phyloP scores from a whole-genome alignment of 2,113 vertebrate species.

The Pycnonotus jocosus region DNA sequence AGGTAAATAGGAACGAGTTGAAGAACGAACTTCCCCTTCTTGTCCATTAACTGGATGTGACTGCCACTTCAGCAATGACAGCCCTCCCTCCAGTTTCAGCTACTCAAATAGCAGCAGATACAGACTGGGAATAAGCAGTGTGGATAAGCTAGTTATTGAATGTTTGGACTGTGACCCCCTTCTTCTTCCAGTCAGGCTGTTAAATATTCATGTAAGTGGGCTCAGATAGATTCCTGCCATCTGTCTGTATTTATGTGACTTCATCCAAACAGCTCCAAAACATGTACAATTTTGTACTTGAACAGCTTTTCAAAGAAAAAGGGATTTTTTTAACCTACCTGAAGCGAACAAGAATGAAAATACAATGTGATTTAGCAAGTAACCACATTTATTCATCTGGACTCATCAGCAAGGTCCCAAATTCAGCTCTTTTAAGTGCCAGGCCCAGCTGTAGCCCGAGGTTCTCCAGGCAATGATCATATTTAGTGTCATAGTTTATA shows the following conservation, averaged over 20 bases:
- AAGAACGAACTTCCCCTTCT: background rate
- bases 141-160: constrained; percentile 21
- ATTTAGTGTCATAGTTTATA: background rate
- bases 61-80: background rate
- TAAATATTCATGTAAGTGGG: constrained; percentile 44
- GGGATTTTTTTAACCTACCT: background rate
- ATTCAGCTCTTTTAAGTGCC: background rate
- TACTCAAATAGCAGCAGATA: constrained; percentile 8
- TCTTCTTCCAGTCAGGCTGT: constrained; percentile 2
- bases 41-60: background rate
- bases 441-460: background rate
- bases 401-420: background rate
- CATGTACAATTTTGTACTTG: background rate
- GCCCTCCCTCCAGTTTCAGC: background rate
- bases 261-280: constrained; percentile 5
- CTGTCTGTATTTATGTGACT: constrained; percentile 20
- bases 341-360: background rate
- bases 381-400: background rate
- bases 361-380: background rate
- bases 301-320: background rate
- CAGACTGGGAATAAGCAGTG: background rate
- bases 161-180: constrained; percentile 37
- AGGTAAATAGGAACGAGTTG: background rate
- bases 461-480: background rate
- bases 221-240: constrained; percentile 12